Percentiles rank a stretch among this genome's conserved stretches.
phyloP scores from a whole-genome alignment of 23 tunicate genomes.

The Trididemnum miniatum region DNA sequence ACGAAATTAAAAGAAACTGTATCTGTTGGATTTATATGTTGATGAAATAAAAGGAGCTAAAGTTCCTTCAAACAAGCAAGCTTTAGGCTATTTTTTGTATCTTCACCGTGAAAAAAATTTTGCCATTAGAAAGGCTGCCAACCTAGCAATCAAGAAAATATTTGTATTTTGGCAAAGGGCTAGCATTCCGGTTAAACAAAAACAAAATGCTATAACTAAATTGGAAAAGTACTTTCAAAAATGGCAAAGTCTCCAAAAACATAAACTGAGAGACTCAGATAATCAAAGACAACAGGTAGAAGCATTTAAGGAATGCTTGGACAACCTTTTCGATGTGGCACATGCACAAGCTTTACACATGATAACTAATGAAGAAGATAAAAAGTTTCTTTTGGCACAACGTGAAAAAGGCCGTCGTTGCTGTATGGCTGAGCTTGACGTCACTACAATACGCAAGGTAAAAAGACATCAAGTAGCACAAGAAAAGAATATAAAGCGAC shows the following conservation, averaged over 20 bases:
- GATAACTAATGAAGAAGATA: conserved; percentile 6
- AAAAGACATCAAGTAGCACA: background rate
- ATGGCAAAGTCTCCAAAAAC: background rate
- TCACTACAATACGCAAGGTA: background rate
- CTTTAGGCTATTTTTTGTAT: background rate
- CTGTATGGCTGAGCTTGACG: conserved; percentile 7
- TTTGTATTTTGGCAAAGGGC: conserved; percentile 2
- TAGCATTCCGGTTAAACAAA: conserved; percentile 2
- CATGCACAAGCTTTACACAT: conserved; percentile 6
- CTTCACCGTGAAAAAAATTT: background rate
- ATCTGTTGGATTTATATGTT: background rate
- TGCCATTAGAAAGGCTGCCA: conserved; percentile 2
- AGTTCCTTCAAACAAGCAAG: background rate
- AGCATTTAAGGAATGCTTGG: background rate
- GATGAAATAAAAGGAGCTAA: background rate
- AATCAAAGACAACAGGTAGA: background rate
- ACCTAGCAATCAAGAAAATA: background rate
- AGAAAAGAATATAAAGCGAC: background rate
- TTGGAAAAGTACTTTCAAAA: background rate
- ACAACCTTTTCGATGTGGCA: conserved; percentile 13
- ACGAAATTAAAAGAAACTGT: too few relatives aligned
- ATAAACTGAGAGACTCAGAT: background rate
- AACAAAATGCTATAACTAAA: conserved; percentile 8
- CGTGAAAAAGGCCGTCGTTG: conserved; percentile 1
- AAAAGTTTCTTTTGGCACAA: conserved; percentile 12